These are phyloP conservation scores for Heterodera carotae DNA, from an alignment of 1,140 invertebrate genomes.

Conservation along the genomic window DNA sequence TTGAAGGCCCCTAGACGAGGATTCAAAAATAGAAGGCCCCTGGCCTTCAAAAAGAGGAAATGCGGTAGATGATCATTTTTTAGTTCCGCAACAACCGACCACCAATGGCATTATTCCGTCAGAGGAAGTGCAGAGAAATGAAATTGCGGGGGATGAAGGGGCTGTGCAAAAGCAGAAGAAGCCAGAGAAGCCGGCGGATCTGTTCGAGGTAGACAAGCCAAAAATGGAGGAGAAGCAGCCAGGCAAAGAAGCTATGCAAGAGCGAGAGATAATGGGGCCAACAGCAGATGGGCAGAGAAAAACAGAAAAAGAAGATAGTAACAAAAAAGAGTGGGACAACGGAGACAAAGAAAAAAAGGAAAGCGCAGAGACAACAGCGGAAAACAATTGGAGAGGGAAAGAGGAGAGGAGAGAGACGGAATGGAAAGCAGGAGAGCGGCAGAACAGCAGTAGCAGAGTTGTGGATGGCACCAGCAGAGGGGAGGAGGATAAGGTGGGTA, in stretches of 20 bases:
- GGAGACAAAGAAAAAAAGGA: neutral
- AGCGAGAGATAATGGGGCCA: neutral
- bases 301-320: neutral
- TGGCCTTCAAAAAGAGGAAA: too few species aligned
- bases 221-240: neutral
- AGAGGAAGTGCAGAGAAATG: neutral
- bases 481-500: constrained; percentile 6
- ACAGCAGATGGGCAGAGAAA: neutral
- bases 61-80: too few species aligned
- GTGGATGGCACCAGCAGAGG: too few species aligned
- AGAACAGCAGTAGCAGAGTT: too few species aligned
- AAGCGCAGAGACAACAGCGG: neutral
- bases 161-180: neutral
- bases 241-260: neutral
- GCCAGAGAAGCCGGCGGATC: neutral
- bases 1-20: too few species aligned
- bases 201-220: neutral
- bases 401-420: neutral
- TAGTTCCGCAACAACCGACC: too few species aligned
- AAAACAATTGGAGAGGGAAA: neutral
- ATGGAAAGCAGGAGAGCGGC: neutral
- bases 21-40: too few species aligned
- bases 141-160: neutral
- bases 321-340: neutral
- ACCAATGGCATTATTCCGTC: neutral